Evolutionary conservation across 2,888 invertebrate genomes (phyloP), one percentile per base, ranked within the genome.

Genomic region (Lymantria monacha): DNA sequence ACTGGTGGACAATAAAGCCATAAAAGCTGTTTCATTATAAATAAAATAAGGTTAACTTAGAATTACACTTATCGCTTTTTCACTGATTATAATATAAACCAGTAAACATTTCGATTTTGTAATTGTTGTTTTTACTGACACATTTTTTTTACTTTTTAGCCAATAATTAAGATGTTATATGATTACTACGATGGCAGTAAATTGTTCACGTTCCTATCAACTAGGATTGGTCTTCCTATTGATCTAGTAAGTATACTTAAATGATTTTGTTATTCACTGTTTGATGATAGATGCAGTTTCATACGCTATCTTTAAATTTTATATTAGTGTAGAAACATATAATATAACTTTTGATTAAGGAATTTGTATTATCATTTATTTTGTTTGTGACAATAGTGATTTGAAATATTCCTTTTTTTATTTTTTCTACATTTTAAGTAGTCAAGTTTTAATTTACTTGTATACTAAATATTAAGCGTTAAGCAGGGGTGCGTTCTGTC

Each of bases 111-210:
- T 38, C 3, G 36, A 12, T 38, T 12, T 12, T 13, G n/a, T 7
- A 8, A 10, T n/a, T 8, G 38, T 38, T 5, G 38, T n/a, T 13
- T n/a, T 5, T 11, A 38, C 13, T 38, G 12, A 36, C 36, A 36
- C 7, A 36, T 22, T 22, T n/a, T n/a, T 12, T 36, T n/a, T 42
- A 40, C 9, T 55, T 42, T 55, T 53, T 66, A 46, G 61, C 30
- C 41, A 42, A 52, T 42, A 55, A 49, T 38, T 46, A 46, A 70
- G 83, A 81, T 81, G 69, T 78, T 85, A 61, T 72, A 87, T 58
- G 87, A 89, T 71, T 92, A 92, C 67, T 96, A 96, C 77, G 94
- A 94, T 78, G 96, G 96, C 53, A 95, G 95, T 79, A 93, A 93
- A 73, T 79, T 94, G 54, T 95, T 97, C 81, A 78, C 92, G 56